Evolutionary conservation across 2,113 vertebrate genomes (phyloP).

Genomic region (Calidris pygmaea): DNA sequence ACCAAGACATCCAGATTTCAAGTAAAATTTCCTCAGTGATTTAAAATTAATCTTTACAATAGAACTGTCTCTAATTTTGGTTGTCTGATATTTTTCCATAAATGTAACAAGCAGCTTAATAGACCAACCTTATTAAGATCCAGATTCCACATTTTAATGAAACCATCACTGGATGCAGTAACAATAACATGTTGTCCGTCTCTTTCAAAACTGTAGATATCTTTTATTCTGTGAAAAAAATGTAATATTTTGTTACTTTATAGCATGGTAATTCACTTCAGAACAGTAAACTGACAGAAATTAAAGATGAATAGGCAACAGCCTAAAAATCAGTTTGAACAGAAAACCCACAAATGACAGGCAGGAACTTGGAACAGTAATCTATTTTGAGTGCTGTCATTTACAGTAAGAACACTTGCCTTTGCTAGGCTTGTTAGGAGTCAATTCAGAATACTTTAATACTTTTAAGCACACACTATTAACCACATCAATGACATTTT

Average conservation of each 20-base stretch:
- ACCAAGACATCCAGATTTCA: neutral
- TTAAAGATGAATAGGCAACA: neutral
- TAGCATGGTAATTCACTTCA: neutral
- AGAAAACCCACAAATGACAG: neutral
- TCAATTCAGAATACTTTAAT: neutral
- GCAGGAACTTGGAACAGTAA: neutral
- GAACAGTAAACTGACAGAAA: neutral
- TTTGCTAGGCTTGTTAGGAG: neutral
- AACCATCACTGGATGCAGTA: slow-evolving; percentile 94
- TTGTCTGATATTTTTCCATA: neutral
- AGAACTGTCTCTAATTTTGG: neutral
- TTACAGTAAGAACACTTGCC: neutral
- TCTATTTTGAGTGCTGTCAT: neutral
- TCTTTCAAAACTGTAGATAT: slow-evolving; percentile 80
- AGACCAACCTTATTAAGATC: slow-evolving; percentile 79
- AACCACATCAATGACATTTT: neutral
- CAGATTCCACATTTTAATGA: slow-evolving; percentile 93
- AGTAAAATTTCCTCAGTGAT: neutral
- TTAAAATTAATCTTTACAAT: neutral
- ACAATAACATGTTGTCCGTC: slow-evolving; percentile 82
- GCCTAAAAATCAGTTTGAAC: neutral
- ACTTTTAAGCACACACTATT: neutral
- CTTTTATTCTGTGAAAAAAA: slow-evolving; percentile 84
- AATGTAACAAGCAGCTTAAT: neutral
- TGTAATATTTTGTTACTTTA: neutral